A percentile compares a stretch with the other conserved stretches of the same genome.
Conservation (phyloP, 2,113 vertebrate genomes). For the Argyrosomus japonicus region DNA sequence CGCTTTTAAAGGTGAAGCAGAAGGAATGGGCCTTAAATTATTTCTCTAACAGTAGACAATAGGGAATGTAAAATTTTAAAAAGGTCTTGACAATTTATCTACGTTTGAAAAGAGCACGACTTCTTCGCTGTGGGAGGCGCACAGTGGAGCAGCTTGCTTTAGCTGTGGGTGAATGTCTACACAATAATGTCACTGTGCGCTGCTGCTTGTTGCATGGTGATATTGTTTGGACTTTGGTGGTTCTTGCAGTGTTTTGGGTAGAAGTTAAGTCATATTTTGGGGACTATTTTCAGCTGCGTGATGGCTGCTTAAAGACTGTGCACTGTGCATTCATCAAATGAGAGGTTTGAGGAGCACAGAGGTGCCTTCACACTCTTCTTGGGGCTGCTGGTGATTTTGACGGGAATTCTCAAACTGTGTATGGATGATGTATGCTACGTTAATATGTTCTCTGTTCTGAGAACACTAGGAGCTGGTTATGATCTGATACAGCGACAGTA, state of each 20-base stretch:
- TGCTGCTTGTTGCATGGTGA: conserved; percentile 31
- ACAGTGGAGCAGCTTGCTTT: not conserved
- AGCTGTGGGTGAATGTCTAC: conserved; percentile 6
- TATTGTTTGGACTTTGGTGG: conserved; percentile 28
- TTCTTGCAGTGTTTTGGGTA: conserved; percentile 19
- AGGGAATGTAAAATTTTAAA: conserved; percentile 36
- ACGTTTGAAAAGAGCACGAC: conserved; percentile 24
- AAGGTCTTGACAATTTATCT: conserved; percentile 45
- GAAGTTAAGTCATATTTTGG: conserved; percentile 18
- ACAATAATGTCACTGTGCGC: conserved; percentile 22
- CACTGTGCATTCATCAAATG: conserved; percentile 29
- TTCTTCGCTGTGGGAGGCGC: conserved; percentile 13
- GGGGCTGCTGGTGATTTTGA: not conserved
- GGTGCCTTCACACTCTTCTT: not conserved
- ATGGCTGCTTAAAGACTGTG: not conserved
- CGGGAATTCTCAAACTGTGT: not conserved
- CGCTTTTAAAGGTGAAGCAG: conserved; percentile 38
- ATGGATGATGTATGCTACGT: not conserved
- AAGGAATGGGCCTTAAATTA: conserved; percentile 38
- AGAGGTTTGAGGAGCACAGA: conserved; percentile 26
- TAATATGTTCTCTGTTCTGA: too few species aligned
- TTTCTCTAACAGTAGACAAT: conserved; percentile 35
- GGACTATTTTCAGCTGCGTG: conserved; percentile 31
- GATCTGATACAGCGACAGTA: too few species aligned
- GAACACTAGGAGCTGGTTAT: too few species aligned